Conservation (phyloP, 2,888 invertebrate species). For the Plebejus argus region DNA sequence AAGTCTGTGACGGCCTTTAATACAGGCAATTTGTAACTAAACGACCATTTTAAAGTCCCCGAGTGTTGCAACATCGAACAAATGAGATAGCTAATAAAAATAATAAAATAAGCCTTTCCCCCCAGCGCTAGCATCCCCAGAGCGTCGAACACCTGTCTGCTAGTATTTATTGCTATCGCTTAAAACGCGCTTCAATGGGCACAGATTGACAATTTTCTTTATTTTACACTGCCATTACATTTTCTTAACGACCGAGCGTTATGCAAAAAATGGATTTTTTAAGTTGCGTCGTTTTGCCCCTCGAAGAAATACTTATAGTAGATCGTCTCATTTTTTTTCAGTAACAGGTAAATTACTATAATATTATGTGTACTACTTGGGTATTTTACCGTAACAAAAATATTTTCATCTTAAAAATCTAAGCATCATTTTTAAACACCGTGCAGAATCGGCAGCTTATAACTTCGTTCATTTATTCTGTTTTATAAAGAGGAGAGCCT, state of each 20-base stretch:
- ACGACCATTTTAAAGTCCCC: slow-evolving; percentile 49
- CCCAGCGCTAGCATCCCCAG: slow-evolving; percentile 54
- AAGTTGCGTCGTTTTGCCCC: background rate
- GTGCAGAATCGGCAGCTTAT: background rate
- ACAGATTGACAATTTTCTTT: slow-evolving; percentile 42
- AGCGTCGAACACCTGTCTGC: slow-evolving; percentile 60
- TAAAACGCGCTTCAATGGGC: slow-evolving; percentile 59
- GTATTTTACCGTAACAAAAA: too few relatives aligned
- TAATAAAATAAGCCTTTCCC: slow-evolving; percentile 76
- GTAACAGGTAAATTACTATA: too few relatives aligned
- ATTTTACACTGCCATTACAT: slow-evolving; percentile 12
- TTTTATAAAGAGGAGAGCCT: slow-evolving; percentile 15
- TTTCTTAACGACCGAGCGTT: background rate
- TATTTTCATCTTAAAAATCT: background rate
- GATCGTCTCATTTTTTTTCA: background rate
- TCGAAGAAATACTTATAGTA: background rate
- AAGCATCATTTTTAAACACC: background rate
- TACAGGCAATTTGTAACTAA: slow-evolving; percentile 25
- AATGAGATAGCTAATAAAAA: slow-evolving; percentile 66
- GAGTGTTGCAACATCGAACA: slow-evolving; percentile 44
- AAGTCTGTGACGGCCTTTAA: too few relatives aligned
- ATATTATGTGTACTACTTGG: too few relatives aligned
- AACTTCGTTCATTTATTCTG: slow-evolving; percentile 8
- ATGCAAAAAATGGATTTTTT: background rate
- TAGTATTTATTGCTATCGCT: slow-evolving; percentile 67